Conservation (phyloP, 2,797 vertebrate genomes). For the Propithecus perrieri region DNA sequence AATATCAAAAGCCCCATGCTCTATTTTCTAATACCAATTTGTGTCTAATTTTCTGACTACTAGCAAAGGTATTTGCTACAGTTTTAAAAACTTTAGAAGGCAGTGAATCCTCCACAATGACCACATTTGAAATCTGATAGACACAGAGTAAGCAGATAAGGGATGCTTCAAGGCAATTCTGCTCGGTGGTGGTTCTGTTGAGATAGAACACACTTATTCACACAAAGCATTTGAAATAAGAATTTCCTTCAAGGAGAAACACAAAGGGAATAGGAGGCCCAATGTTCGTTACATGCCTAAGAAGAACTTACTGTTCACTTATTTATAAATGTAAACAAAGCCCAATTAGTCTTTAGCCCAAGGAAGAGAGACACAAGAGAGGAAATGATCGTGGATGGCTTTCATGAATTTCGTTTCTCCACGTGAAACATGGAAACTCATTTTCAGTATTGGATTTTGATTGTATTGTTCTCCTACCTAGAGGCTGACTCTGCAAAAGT, state of each 20-base stretch:
- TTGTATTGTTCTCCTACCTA: background rate
- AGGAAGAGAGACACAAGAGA: constrained; percentile 53
- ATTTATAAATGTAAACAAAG: constrained; percentile 78
- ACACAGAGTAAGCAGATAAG: background rate
- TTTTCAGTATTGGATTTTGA: constrained; percentile 12
- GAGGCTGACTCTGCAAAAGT: constrained; percentile 53
- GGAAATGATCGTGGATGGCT: background rate
- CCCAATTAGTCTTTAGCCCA: constrained; percentile 69
- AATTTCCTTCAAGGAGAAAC: constrained; percentile 64
- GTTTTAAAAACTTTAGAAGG: background rate
- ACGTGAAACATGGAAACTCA: background rate
- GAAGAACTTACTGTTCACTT: constrained; percentile 64
- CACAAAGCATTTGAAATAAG: constrained; percentile 68
- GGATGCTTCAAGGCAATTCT: background rate
- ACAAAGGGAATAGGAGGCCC: constrained; percentile 42
- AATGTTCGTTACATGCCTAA: constrained; percentile 18
- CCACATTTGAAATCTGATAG: background rate
- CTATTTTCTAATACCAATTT: background rate
- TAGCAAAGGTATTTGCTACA: background rate
- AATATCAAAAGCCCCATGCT: background rate
- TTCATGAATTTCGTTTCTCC: constrained; percentile 23
- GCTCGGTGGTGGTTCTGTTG: background rate
- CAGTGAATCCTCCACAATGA: background rate
- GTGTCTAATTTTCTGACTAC: background rate
- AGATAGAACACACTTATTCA: background rate